A percentile compares a stretch with the other conserved stretches of the same genome.
phyloP scores from a whole-genome alignment of 1,140 invertebrate species.

The Drosophila parvula region DNA sequence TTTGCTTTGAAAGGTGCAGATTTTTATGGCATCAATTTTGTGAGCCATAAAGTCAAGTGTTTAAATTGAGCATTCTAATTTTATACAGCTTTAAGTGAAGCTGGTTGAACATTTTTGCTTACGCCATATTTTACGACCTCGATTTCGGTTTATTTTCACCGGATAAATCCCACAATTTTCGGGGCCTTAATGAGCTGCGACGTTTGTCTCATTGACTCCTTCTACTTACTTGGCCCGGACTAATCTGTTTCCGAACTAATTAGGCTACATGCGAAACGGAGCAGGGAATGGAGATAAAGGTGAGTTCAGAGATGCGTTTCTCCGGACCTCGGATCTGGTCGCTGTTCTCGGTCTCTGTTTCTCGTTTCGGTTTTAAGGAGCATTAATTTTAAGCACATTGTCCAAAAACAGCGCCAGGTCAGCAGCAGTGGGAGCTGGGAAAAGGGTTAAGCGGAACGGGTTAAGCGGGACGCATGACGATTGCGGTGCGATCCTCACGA shows the following conservation, averaged over 20 bases:
- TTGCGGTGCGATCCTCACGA: slow-evolving; percentile 73
- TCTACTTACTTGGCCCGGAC: slow-evolving; percentile 49
- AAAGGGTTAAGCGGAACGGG: slow-evolving; percentile 14
- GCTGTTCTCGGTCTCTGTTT: slow-evolving; percentile 9
- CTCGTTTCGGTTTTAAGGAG: slow-evolving; percentile 50
- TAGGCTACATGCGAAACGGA: slow-evolving; percentile 66
- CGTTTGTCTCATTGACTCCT: slow-evolving; percentile 54
- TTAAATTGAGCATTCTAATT: slow-evolving; percentile 48
- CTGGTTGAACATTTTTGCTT: slow-evolving; percentile 61
- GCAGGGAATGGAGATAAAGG: slow-evolving; percentile 37
- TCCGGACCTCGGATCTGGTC: slow-evolving; percentile 20
- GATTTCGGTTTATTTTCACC: slow-evolving; percentile 6
- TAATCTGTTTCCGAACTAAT: slow-evolving; percentile 74
- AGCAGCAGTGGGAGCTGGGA: slow-evolving; percentile 26
- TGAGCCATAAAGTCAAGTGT: slow-evolving; percentile 66
- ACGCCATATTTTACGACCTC: slow-evolving; percentile 42
- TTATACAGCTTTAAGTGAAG: slow-evolving; percentile 48
- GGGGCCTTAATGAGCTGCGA: slow-evolving; percentile 49
- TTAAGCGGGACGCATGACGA: slow-evolving; percentile 50
- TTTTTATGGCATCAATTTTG: slow-evolving; percentile 57
- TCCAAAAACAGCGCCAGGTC: slow-evolving; percentile 76
- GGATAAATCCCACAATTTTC: slow-evolving; percentile 20
- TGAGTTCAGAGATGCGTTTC: slow-evolving; percentile 69
- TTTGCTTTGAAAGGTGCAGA: slow-evolving; percentile 8
- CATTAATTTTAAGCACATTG: slow-evolving; percentile 79